Base-by-base conservation (phyloP, 2,797 vertebrate species). In the Cuniculus paca region DNA sequence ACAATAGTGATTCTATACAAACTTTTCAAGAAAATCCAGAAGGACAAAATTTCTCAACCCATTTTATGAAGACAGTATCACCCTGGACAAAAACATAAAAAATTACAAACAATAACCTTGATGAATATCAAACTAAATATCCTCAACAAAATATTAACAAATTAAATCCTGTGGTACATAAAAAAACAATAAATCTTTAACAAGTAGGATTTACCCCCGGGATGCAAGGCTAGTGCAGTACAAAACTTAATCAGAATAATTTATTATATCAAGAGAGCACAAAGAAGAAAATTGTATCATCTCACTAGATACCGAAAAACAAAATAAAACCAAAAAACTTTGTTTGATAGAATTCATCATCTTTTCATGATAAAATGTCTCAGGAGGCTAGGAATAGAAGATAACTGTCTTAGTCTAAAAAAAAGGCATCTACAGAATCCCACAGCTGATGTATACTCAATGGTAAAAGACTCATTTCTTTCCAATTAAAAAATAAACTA, bases 221-320 rank as follows among this genome's bases (percentile, higher is more conserved):
- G 42, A 50, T 54, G 4, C 10, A 87, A 74, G n/a, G 13, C 80
- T 81, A 39, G 63, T 90, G 84, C 56, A 74, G 50, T 92, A n/a
- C 22, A 68, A 86, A 93, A 60, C n/a, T 77, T 92, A 52, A 72
- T 90, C n/a, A 93, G 56, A 94, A 9, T 87, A 80, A 72, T 65
- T 90, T 93, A 63, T 48, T 22, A n/a, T 72, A 86, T 89, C 7
- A 75, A 79, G 52, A 95, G 6, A 58, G 4, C 45, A 19, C 60
- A 83, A 45, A 75, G 19, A 74, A 65, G 36, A 56, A 92, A 54
- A 70, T 39, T 20, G 12, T 58, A 60, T 86, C 65, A 80, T 80
- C 52, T 42, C 91, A 81, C 20, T 85, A 77, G 36, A 61, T 85
- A 26, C 58, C 16, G 56, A 86, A 63, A 70, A 74, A 86, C 13